A percentile compares a stretch with the other conserved stretches of the same genome.
phyloP scores from a whole-genome alignment of 1,140 invertebrate species.

The Drosophila rhopaloa region DNA sequence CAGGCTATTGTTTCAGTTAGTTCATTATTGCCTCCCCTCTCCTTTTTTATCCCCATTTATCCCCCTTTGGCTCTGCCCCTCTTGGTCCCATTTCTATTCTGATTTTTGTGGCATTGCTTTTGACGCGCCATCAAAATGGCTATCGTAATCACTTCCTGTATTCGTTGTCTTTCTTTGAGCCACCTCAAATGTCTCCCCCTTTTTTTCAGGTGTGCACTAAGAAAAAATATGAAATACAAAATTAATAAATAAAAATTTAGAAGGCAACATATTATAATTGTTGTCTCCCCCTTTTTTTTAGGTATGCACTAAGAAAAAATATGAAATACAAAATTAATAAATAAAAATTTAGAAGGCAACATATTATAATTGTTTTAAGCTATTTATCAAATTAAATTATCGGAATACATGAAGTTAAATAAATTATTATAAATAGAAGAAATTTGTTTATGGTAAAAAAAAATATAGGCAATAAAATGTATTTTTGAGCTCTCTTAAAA shows the following conservation, averaged over 20 bases:
- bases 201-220: not conserved
- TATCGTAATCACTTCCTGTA: conserved; percentile 76
- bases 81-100: conserved; percentile 9
- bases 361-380: too few species aligned
- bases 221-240: not conserved
- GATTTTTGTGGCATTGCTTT: conserved; percentile 58
- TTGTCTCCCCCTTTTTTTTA: too few species aligned
- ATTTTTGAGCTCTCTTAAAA: too few species aligned
- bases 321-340: not conserved
- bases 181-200: conserved; percentile 1
- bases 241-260: too few species aligned
- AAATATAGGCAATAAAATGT: too few species aligned
- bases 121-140: conserved; percentile 72
- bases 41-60: not conserved
- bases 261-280: too few species aligned
- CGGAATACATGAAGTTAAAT: too few species aligned
- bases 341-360: too few species aligned
- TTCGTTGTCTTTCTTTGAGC: conserved; percentile 4
- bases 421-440: too few species aligned
- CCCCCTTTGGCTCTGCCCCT: not conserved
- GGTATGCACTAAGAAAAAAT: not conserved
- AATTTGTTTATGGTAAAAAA: too few species aligned
- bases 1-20: conserved; percentile 68
- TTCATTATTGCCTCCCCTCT: conserved; percentile 63
- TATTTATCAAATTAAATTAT: too few species aligned